Evolutionary conservation across 2,797 vertebrate species (phyloP).

Genomic region (Decapterus maruadsi): DNA sequence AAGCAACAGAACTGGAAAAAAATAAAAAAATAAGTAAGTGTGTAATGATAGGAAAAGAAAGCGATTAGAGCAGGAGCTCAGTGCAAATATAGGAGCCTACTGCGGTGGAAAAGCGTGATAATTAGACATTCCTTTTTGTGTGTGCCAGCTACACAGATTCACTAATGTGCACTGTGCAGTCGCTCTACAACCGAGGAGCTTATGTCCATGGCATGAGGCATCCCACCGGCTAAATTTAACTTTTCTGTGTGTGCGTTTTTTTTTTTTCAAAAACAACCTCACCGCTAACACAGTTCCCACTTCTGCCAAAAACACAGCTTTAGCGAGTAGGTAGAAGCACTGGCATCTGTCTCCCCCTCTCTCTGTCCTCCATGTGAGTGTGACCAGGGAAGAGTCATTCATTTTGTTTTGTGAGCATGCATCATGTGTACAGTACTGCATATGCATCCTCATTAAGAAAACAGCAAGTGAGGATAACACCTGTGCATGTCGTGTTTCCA

Average conservation of each 20-base stretch:
- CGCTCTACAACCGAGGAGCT: constrained; percentile 64
- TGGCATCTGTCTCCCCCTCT: constrained; percentile 36
- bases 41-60: constrained; percentile 71
- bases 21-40: constrained; percentile 67
- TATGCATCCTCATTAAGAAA: too few species aligned
- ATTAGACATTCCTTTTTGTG: constrained; percentile 81
- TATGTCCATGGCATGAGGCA: constrained; percentile 64
- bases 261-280: constrained; percentile 53
- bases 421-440: too few species aligned
- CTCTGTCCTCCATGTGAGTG: constrained; percentile 20
- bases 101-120: constrained; percentile 79
- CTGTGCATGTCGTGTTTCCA: constrained; percentile 30
- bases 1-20: constrained; percentile 55
- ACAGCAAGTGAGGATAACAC: background rate
- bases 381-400: constrained; percentile 12
- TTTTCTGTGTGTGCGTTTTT: constrained; percentile 25
- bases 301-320: constrained; percentile 64
- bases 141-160: constrained; percentile 78
- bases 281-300: constrained; percentile 40
- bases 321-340: constrained; percentile 42
- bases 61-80: constrained; percentile 74
- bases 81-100: constrained; percentile 67
- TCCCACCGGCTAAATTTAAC: constrained; percentile 70
- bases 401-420: background rate
- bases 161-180: constrained; percentile 69